phyloP scores from a whole-genome alignment of 1,140 invertebrate genomes.

The Drosophila azteca region DNA sequence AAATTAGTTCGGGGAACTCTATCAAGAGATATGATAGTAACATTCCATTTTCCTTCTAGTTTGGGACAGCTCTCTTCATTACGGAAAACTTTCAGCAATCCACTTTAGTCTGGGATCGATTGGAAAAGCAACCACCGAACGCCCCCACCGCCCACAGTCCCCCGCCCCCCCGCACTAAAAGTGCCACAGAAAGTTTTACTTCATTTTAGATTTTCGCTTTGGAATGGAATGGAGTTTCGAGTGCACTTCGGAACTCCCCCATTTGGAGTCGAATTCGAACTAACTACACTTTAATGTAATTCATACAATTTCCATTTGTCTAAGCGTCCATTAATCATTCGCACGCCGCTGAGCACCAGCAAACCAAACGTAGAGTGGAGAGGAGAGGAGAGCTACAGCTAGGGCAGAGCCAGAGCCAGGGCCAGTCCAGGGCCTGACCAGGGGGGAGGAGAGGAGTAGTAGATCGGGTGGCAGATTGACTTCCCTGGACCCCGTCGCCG shows the following conservation, averaged over 20 bases:
- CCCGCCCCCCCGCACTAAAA: background rate
- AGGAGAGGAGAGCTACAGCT: no score
- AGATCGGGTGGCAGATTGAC: constrained; percentile 20
- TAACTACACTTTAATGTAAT: constrained; percentile 82
- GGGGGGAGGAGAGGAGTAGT: background rate
- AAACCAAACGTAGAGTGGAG: constrained; percentile 13
- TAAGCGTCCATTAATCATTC: constrained; percentile 77
- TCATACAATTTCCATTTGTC: constrained; percentile 81
- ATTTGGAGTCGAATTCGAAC: constrained; percentile 48
- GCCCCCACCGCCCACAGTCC: no score
- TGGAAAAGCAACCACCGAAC: constrained; percentile 15
- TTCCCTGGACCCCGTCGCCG: background rate
- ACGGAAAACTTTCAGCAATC: constrained; percentile 24
- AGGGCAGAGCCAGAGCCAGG: no score
- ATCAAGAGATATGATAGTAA: constrained; percentile 5
- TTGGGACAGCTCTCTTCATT: constrained; percentile 38
- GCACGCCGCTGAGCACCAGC: constrained; percentile 69
- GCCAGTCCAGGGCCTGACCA: background rate
- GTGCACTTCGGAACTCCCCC: constrained; percentile 23
- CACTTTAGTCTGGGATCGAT: background rate
- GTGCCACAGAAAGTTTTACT: constrained; percentile 52
- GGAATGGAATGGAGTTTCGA: constrained; percentile 38
- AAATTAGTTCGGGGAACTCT: constrained; percentile 49
- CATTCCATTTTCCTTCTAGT: background rate
- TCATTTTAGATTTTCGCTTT: constrained; percentile 37